A percentile compares a stretch with the other conserved stretches of the same genome.
Evolutionary conservation across 2,797 vertebrate species (phyloP).

Genomic region (Babyrousa celebensis): DNA sequence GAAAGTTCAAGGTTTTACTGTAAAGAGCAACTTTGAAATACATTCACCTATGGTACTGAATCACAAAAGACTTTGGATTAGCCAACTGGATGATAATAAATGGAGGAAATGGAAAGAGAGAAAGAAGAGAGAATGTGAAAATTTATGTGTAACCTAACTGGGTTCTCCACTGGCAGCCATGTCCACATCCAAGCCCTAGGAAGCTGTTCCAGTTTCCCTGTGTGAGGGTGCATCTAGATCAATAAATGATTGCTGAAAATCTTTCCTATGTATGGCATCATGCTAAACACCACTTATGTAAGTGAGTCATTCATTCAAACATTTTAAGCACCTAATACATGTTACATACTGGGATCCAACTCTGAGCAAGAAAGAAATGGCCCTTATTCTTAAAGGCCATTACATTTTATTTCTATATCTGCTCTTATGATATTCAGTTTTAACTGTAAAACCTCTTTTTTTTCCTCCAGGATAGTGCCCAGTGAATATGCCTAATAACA

Average conservation of each 20-base stretch:
- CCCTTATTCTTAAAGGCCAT: neutral
- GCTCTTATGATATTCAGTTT: neutral
- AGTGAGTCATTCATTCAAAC: neutral
- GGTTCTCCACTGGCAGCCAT: neutral
- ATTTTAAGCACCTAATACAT: neutral
- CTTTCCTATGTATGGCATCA: neutral
- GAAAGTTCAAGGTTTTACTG: conserved; percentile 75
- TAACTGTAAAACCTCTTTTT: conserved; percentile 3
- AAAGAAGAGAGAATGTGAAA: neutral
- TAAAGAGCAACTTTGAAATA: conserved; percentile 50
- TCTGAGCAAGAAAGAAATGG: neutral
- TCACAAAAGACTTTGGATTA: conserved; percentile 50
- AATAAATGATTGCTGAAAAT: neutral
- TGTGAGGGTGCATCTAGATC: neutral
- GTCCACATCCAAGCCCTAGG: neutral
- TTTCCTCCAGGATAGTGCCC: neutral
- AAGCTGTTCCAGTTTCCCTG: neutral
- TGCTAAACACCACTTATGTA: neutral
- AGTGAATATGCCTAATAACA: neutral
- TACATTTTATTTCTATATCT: neutral
- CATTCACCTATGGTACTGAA: neutral
- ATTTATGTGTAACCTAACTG: neutral
- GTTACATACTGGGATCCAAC: neutral
- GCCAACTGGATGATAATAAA: conserved; percentile 15
- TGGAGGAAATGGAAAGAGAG: neutral